These are phyloP conservation scores for Glaucomys volans DNA, from an alignment of 2,113 vertebrate species.

Conservation along the genomic window DNA sequence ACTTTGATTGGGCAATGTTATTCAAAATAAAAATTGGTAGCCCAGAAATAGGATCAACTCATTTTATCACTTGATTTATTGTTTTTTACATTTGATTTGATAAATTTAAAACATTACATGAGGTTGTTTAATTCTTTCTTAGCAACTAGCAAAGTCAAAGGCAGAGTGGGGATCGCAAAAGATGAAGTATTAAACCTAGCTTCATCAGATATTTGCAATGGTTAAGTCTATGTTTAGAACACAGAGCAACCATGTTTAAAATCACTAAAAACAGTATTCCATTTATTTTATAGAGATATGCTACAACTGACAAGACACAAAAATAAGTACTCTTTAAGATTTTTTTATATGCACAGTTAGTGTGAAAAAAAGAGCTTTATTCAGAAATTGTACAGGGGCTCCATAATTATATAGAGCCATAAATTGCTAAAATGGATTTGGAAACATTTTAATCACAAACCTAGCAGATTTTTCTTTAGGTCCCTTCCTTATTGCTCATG, in stretches of 20 bases:
- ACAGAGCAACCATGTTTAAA: constrained; percentile 54
- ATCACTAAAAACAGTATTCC: not conserved
- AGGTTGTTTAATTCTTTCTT: not conserved
- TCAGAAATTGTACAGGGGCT: not conserved
- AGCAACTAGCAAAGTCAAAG: not conserved
- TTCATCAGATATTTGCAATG: constrained; percentile 57
- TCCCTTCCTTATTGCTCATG: not conserved
- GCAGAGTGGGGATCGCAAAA: not conserved
- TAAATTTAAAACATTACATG: not conserved
- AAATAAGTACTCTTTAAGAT: constrained; percentile 25
- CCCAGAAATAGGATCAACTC: not conserved
- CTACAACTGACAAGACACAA: not conserved
- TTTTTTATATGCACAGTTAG: not conserved
- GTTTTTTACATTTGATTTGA: not conserved
- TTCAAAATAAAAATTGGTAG: not conserved
- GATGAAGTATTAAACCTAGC: not conserved
- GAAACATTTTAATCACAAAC: not conserved
- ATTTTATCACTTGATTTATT: not conserved
- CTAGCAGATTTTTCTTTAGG: not conserved
- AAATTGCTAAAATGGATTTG: not conserved
- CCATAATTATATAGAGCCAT: not conserved
- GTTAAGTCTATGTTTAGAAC: constrained; percentile 18
- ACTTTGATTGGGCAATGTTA: not conserved
- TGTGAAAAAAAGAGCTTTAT: not conserved
- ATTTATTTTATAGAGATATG: not conserved